A percentile compares a stretch with the other conserved stretches of the same genome.
Evolutionary conservation across 1,140 invertebrate genomes (phyloP).

Genomic region (Ceratina japonica): DNA sequence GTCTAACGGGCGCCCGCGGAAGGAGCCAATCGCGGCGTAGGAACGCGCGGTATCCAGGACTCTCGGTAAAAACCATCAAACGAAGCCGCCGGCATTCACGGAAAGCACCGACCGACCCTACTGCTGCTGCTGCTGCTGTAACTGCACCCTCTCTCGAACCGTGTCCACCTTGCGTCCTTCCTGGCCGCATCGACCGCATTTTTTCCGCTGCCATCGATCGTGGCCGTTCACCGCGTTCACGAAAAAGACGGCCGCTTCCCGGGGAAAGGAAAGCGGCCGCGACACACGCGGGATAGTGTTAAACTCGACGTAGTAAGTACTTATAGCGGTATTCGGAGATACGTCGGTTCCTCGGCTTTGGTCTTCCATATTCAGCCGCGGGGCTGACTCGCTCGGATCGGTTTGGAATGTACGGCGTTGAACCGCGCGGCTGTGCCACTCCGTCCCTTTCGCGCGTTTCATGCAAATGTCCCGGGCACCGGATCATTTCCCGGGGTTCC

Average conservation of each 20-base stretch:
- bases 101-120: conserved; percentile 56
- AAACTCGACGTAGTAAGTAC: too few species aligned
- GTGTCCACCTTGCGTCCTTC: conserved; percentile 61
- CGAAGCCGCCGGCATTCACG: conserved; percentile 68
- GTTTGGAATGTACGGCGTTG: neutral
- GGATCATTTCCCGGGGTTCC: neutral
- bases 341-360: neutral
- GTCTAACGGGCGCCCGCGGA: conserved; percentile 46
- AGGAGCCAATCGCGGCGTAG: conserved; percentile 61
- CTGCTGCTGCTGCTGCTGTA: conserved; percentile 45
- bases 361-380: too few species aligned
- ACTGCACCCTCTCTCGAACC: conserved; percentile 60
- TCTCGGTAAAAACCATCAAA: conserved; percentile 71
- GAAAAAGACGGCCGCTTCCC: conserved; percentile 48
- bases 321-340: conserved; percentile 22
- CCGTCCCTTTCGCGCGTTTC: neutral
- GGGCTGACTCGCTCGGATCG: neutral
- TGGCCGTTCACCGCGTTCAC: conserved; percentile 44
- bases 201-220: conserved; percentile 60
- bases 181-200: conserved; percentile 65
- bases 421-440: too few species aligned
- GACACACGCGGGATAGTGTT: conserved; percentile 1
- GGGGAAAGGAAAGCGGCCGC: conserved; percentile 50
- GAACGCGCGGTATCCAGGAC: conserved; percentile 67
- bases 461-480: conserved; percentile 13